Conservation (phyloP, 2,888 invertebrate species). For the Phoronis australis region DNA sequence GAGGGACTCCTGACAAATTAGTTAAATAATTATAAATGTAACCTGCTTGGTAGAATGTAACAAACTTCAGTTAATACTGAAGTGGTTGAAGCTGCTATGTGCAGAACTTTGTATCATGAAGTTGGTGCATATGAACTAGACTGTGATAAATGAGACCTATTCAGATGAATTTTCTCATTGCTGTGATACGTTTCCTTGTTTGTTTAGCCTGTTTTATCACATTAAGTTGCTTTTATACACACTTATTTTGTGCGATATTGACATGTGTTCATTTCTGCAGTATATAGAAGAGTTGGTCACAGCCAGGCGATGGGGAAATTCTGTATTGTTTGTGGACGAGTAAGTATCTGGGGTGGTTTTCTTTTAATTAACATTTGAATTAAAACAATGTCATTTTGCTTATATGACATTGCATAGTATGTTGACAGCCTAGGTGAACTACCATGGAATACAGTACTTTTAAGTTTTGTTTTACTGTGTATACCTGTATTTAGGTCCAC, state of each 20-base stretch:
- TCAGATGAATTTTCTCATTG: no score
- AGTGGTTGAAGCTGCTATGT: no score
- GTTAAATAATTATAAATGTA: no score
- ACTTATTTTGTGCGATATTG: not conserved
- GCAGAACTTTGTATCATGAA: no score
- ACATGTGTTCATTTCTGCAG: conserved; percentile 28
- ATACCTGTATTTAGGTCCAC: no score
- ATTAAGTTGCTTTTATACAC: not conserved
- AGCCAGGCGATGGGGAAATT: conserved; percentile 89
- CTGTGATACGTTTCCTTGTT: not conserved
- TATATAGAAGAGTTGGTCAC: conserved; percentile 76
- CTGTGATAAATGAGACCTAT: no score
- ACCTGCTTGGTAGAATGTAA: no score
- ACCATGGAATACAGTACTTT: no score
- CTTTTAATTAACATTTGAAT: conserved; percentile 11
- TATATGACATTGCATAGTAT: not conserved
- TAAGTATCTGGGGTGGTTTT: conserved; percentile 57
- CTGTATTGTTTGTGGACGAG: conserved; percentile 88
- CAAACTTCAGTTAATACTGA: no score
- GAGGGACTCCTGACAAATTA: no score
- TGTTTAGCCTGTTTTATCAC: not conserved
- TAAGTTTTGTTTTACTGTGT: no score
- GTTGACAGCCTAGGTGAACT: not conserved
- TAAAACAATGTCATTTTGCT: not conserved
- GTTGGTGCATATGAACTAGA: no score